phyloP scores from a whole-genome alignment of 1,140 invertebrate genomes.

The Tyrophagus putrescentiae region DNA sequence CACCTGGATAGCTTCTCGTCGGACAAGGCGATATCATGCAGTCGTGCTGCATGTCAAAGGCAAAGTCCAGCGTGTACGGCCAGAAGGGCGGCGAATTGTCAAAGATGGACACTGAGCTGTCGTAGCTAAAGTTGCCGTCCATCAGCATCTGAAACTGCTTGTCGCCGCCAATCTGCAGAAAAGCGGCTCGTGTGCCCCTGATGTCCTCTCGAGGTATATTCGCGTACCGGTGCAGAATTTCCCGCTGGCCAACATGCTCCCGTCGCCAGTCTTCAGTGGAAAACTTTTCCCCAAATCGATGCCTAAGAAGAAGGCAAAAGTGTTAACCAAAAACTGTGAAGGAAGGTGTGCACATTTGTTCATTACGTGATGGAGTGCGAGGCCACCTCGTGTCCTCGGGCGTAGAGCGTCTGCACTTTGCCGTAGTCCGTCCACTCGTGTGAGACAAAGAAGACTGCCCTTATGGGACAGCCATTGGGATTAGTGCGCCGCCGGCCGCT shows the following conservation, averaged over 20 bases:
- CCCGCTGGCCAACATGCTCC: slow-evolving; percentile 30
- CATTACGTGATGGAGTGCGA: slow-evolving; percentile 89
- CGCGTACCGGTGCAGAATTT: slow-evolving; percentile 30
- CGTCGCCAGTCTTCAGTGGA: slow-evolving; percentile 31
- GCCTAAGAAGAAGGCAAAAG: slow-evolving; percentile 24
- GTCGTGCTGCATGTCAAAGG: slow-evolving; percentile 44
- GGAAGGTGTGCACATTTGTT: slow-evolving; percentile 31
- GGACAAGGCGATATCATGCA: slow-evolving; percentile 64
- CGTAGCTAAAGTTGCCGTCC: slow-evolving; percentile 33
- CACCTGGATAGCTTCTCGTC: slow-evolving; percentile 56
- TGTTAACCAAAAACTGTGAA: slow-evolving; percentile 25
- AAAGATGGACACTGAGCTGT: slow-evolving; percentile 43
- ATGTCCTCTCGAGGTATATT: slow-evolving; percentile 30
- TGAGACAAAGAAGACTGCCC: slow-evolving; percentile 89
- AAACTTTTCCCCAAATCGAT: slow-evolving; percentile 32
- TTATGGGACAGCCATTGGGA: slow-evolving; percentile 76
- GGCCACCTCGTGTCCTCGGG: slow-evolving; percentile 85
- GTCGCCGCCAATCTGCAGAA: slow-evolving; percentile 34
- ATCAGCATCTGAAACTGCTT: slow-evolving; percentile 31
- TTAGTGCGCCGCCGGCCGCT: slow-evolving; percentile 69
- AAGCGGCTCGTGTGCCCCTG: slow-evolving; percentile 33
- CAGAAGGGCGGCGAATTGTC: slow-evolving; percentile 56
- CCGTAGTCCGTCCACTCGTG: slow-evolving; percentile 97
- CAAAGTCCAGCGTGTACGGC: slow-evolving; percentile 71
- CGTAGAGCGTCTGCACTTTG: slow-evolving; percentile 86